phyloP scores from a whole-genome alignment of 1,140 invertebrate genomes.

The Macrocentrus cingulum region DNA sequence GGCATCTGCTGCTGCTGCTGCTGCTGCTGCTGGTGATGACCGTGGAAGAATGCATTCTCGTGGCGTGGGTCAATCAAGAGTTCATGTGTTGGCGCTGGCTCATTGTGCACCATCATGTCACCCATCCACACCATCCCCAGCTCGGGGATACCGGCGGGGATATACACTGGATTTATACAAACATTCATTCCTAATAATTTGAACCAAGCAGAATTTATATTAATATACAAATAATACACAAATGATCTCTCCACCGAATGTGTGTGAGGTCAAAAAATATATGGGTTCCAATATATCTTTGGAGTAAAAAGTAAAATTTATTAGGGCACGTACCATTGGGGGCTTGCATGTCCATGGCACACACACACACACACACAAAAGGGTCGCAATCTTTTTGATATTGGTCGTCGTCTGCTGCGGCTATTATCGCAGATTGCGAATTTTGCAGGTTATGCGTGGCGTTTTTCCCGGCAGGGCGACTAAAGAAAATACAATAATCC shows the following conservation, averaged over 20 bases:
- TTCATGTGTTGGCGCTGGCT: conserved; percentile 60
- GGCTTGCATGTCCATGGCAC: conserved; percentile 57
- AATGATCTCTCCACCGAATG: conserved; percentile 23
- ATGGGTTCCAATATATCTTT: background rate
- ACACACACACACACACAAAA: no score
- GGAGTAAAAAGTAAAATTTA: conserved; percentile 24
- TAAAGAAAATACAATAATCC: no score
- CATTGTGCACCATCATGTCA: conserved; percentile 63
- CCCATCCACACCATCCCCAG: conserved; percentile 76
- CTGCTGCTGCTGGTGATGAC: no score
- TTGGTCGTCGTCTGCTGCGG: no score
- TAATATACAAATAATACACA: conserved; percentile 1
- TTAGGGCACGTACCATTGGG: conserved; percentile 57
- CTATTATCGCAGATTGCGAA: no score
- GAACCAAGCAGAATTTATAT: conserved; percentile 29
- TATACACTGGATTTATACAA: conserved; percentile 56
- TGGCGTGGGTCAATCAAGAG: conserved; percentile 62
- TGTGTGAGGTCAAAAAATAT: background rate
- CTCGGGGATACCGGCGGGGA: conserved; percentile 63
- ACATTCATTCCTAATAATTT: conserved; percentile 41
- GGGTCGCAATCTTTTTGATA: no score
- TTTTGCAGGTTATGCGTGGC: no score
- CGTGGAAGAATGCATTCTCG: conserved; percentile 63
- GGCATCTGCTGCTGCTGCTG: no score
- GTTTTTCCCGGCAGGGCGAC: no score